Percentiles rank a stretch among this genome's conserved stretches.
phyloP scores from a whole-genome alignment of 2,113 vertebrate species.

The Phyllostomus hastatus region DNA sequence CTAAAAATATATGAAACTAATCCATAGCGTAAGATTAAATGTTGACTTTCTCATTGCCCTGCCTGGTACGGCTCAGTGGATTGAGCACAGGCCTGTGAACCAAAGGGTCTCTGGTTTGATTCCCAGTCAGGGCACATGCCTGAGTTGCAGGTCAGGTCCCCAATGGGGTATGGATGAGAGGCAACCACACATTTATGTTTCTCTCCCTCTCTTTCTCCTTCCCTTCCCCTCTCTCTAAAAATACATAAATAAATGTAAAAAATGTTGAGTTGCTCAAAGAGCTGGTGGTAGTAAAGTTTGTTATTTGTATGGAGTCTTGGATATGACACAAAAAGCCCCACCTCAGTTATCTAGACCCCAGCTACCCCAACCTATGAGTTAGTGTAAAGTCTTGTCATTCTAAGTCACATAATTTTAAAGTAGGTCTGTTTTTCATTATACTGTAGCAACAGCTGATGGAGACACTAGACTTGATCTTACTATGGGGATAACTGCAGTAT shows the following conservation, averaged over 20 bases:
- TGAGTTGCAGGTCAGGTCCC: too few relatives aligned
- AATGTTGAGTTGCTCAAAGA: not conserved
- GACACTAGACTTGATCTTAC: not conserved
- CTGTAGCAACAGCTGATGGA: not conserved
- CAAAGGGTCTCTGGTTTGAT: too few relatives aligned
- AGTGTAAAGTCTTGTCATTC: not conserved
- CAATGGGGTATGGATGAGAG: fast-evolving
- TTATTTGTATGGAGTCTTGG: not conserved
- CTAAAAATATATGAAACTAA: not conserved
- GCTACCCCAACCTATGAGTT: not conserved
- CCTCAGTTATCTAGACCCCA: not conserved
- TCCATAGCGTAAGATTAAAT: not conserved
- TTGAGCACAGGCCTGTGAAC: too few relatives aligned
- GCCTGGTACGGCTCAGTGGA: too few relatives aligned
- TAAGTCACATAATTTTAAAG: not conserved
- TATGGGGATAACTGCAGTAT: not conserved
- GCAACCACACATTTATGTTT: too few relatives aligned
- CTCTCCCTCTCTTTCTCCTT: too few relatives aligned
- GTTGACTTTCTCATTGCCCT: not conserved
- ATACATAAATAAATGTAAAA: not conserved
- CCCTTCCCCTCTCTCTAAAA: too few relatives aligned
- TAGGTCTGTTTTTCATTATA: not conserved
- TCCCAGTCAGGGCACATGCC: too few relatives aligned
- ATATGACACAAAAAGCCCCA: not conserved
- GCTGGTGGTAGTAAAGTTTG: not conserved